A percentile compares a stretch with the other conserved stretches of the same genome.
These are phyloP conservation scores for Plotosus lineatus DNA, from an alignment of 2,113 vertebrate genomes.

Conservation along the genomic window DNA sequence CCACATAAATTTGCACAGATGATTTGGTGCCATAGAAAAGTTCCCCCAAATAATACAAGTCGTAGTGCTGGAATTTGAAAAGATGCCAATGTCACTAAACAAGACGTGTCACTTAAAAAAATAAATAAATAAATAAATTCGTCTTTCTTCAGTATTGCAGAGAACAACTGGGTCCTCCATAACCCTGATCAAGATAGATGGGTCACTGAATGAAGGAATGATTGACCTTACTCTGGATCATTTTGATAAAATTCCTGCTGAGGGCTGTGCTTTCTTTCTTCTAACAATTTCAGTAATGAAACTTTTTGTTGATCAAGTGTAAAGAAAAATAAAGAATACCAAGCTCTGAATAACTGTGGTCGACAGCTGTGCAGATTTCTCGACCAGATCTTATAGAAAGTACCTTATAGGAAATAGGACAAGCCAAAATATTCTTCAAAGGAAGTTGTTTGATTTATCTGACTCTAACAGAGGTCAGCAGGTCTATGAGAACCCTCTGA, in stretches of 20 bases:
- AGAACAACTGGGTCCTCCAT: not conserved
- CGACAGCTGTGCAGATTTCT: not conserved
- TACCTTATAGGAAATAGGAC: not conserved
- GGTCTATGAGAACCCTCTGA: slow-evolving; percentile 40
- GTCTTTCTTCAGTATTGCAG: not conserved
- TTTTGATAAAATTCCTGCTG: not conserved
- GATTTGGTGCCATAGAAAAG: not conserved
- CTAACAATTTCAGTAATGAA: not conserved
- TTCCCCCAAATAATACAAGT: not conserved
- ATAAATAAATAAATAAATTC: not conserved
- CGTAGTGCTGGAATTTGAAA: not conserved
- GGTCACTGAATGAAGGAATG: not conserved
- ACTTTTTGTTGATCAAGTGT: not conserved
- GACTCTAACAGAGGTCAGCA: slow-evolving; percentile 38
- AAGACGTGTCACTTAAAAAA: not conserved
- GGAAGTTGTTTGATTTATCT: not conserved
- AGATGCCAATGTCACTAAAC: not conserved
- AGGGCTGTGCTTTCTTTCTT: not conserved
- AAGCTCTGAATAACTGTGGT: not conserved
- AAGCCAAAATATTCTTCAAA: slow-evolving; percentile 2
- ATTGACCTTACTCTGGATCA: not conserved
- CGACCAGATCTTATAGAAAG: not conserved
- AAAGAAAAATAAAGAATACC: not conserved
- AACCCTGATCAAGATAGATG: not conserved
- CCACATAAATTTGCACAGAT: not conserved